These are phyloP conservation scores for Propithecus coquereli DNA, from an alignment of 2,113 vertebrate species.

Conservation along the genomic window DNA sequence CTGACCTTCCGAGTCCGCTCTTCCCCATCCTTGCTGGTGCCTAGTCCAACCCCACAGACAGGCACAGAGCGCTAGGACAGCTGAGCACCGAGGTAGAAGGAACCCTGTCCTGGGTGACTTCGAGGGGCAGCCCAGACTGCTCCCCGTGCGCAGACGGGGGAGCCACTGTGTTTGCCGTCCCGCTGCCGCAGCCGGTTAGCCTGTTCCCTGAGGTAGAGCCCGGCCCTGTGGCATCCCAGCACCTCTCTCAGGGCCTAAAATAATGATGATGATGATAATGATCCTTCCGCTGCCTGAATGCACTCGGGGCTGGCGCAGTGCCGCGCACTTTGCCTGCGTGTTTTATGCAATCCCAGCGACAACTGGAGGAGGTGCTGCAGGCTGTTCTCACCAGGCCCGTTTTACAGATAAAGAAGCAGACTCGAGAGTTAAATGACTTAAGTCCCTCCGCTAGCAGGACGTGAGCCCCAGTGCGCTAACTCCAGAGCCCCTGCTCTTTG, in stretches of 20 bases:
- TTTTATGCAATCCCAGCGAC: background rate
- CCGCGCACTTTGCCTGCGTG: background rate
- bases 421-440: background rate
- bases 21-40: no score
- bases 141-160: rapidly evolving
- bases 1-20: rapidly evolving
- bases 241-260: no score
- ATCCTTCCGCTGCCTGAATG: no score
- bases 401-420: background rate
- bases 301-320: background rate
- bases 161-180: no score
- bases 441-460: no score
- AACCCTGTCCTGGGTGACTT: background rate
- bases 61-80: background rate
- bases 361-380: rapidly evolving
- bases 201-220: background rate
- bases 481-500: background rate
- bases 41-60: background rate
- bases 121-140: background rate
- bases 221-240: rapidly evolving
- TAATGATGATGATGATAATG: background rate
- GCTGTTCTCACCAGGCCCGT: rapidly evolving
- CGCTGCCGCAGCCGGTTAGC: rapidly evolving
- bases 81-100: background rate
- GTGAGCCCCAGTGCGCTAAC: rapidly evolving